Evolutionary conservation across 37 sponge, comb jelly and placozoan genomes (phyloP), one percentile per base, ranked within the genome.

Genomic region (Beroe ovata): DNA sequence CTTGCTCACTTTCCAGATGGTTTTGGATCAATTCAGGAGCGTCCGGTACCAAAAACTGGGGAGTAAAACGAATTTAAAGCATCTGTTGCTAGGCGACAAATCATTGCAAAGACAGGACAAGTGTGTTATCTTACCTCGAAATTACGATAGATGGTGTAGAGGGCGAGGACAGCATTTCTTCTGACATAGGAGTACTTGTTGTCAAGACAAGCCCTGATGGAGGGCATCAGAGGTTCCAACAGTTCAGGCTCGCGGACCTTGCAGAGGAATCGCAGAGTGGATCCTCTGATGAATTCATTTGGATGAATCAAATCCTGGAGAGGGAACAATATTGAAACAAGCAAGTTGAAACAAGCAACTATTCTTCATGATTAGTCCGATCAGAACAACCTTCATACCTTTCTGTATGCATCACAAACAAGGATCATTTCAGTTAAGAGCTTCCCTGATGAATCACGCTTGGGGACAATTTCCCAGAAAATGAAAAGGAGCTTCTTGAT

Each of bases 401-500:
- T 96, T 25, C 96, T 84, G 89, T 96, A 96, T 6, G 96, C 96
- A 90, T 96, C 96, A 62, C 89, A 98, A 20, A 99, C 99, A 11
- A 99, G 92, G 18, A 99, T 99, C 99, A 99, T 99, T 89, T 99
- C 99, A 88, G 95, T 97, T 6, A 96, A 92, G 40, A 99, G 94
- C 38, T 99, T 99, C 6, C 99, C 99, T 90, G 96, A 95, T 34
- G 93, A 72, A 29, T 93, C 90, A 0, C 96, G 93, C 91, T 99
- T 99, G 26, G 99, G 99, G 66, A 96, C 94, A 59, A 99, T 94
- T 91, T 99, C 99, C 95, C 94, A 99, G 71, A 94, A 95, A 11
- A 99, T 90, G 32, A 96, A 92, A 18, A 99, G 91, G 81, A 99
- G 92, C 60, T 99, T 99, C 93, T 99, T 99, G 71, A 99, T 90